Evolutionary conservation across 2,113 vertebrate genomes (phyloP).

Genomic region (Dipodomys merriami): DNA sequence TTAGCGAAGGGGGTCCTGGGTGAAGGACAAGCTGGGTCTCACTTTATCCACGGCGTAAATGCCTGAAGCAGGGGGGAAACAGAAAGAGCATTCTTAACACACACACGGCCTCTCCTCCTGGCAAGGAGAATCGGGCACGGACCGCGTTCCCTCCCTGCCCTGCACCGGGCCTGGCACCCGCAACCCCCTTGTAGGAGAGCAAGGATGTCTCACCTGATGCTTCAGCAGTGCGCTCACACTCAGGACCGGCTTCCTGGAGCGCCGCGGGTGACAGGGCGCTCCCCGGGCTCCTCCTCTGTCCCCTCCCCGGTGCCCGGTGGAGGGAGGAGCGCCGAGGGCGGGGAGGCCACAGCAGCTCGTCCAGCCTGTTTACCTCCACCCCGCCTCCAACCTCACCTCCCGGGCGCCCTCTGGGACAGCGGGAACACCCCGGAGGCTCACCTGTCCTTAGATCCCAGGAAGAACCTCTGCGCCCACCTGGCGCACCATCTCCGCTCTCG

Average conservation of each 20-base stretch:
- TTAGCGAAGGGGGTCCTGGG: neutral
- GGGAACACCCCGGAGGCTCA: neutral
- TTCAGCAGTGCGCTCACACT: fast-evolving
- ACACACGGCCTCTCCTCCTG: no score
- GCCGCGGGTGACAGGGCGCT: no score
- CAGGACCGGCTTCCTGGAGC: fast-evolving
- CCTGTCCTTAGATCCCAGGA: neutral
- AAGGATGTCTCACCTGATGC: neutral
- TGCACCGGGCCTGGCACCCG: fast-evolving
- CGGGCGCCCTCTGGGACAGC: fast-evolving
- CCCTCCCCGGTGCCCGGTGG: neutral
- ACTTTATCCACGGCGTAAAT: neutral
- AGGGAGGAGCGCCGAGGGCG: neutral
- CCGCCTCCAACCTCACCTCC: neutral
- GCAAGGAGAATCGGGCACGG: no score
- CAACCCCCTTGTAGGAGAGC: neutral
- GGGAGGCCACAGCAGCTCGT: no score
- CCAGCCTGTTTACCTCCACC: neutral
- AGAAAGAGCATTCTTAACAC: neutral
- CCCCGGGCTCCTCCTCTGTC: neutral
- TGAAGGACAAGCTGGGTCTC: neutral
- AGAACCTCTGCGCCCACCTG: neutral
- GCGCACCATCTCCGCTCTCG: fast-evolving
- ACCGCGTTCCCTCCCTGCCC: neutral
- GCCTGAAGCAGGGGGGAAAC: neutral